These are phyloP conservation scores for Blomia tropicalis DNA, from an alignment of 2,888 invertebrate genomes.

Conservation along the genomic window DNA sequence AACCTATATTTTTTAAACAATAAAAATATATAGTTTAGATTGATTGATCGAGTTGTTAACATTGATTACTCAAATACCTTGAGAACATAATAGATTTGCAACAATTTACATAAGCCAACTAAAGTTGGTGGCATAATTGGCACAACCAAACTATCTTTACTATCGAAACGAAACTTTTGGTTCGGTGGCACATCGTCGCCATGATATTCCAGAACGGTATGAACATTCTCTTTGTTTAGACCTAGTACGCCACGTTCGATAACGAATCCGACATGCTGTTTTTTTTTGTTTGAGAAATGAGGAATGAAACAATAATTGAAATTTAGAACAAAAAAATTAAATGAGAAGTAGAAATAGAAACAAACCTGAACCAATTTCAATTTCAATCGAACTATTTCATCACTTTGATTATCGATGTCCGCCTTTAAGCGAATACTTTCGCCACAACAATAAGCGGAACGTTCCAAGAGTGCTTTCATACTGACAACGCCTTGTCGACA, in stretches of 20 bases:
- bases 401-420: slow-evolving; percentile 52
- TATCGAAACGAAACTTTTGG: slow-evolving; percentile 49
- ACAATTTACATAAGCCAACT: slow-evolving; percentile 51
- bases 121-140: slow-evolving; percentile 59
- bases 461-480: slow-evolving; percentile 50
- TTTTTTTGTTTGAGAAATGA: slow-evolving; percentile 17
- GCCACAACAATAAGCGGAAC: slow-evolving; percentile 57
- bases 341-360: background rate
- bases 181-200: slow-evolving; percentile 48
- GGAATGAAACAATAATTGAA: background rate
- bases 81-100: slow-evolving; percentile 55
- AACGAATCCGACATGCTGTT: slow-evolving; percentile 55
- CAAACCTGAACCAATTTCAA: slow-evolving; percentile 45
- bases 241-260: slow-evolving; percentile 57
- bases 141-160: slow-evolving; percentile 48
- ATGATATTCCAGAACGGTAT: slow-evolving; percentile 53
- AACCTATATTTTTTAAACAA: slow-evolving; percentile 40
- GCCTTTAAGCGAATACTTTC: slow-evolving; percentile 52
- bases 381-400: slow-evolving; percentile 44
- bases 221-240: slow-evolving; percentile 50
- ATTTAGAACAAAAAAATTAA: background rate
- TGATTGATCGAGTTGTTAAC: too few relatives aligned
- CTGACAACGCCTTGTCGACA: slow-evolving; percentile 53
- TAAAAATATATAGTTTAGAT: background rate
- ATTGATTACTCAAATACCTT: slow-evolving; percentile 42